Base-by-base conservation (phyloP, 2,888 invertebrate genomes). In the Parnassius orleans region DNA sequence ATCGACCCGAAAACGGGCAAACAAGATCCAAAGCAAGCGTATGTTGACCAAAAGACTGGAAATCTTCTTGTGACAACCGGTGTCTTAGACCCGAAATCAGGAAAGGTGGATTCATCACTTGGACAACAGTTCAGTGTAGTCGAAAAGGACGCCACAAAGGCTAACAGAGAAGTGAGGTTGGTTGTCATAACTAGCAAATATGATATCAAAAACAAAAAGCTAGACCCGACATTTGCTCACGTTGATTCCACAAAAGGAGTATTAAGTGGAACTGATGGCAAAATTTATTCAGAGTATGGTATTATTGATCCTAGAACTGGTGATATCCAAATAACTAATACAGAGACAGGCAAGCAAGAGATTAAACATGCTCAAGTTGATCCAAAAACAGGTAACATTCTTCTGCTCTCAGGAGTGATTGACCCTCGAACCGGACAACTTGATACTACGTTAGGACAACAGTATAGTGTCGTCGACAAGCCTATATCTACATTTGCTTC, bases 1-100 rank as follows among this genome's bases (percentile, higher is more conserved):
- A 83, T 93, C 14, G 94, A 95, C 68, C 93, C 93, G 3, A 92
- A 93, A 70, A 93, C 94, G 0, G 95, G 95, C 24, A 94, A 94
- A 74, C 93, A 90, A 68, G 94, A 94, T 70, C 86, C 93, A 3
- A 93, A 93, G 77, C 93, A 94, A 78, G 95, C 95, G 1, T 93
- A 94, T 72, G 90, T 95, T n/a, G 95, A 95, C 73, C 92, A 93
- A n/a, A 93, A 93, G 73, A 95, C 95, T 10, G 94, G 95, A 14
- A 94, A 95, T 70, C 85, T 95, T 60, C 90, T 94, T 24, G 87
- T 95, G 10, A 92, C 93, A 2, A 93, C 93, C 11, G 94, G 93
- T 24, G 93, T 95, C 3, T 75, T 92, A 2, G 94, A 95, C 80
- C 94, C 94, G 0, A 92, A 92, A 70, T 94, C 94, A 1, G 95